Base-by-base conservation (phyloP, 2,797 vertebrate genomes). In the Pagetopsis macropterus region DNA sequence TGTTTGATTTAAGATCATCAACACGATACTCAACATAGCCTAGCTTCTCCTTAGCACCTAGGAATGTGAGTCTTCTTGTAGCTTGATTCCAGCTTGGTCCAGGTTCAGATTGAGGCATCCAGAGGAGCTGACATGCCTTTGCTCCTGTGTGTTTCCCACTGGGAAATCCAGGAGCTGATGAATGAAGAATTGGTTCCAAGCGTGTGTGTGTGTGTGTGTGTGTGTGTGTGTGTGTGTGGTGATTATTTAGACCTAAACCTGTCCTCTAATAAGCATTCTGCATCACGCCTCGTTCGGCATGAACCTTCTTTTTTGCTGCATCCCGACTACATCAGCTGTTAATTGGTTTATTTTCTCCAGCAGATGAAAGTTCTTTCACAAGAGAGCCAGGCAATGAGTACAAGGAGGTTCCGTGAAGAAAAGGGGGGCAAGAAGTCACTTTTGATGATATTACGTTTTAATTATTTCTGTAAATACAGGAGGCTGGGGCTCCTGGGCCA, bases 401-500 rank as follows among this genome's bases (percentile, higher is more conserved):
- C 60, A 67, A 63, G 50, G 40, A 59, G 62, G 57, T 43, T 23
- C 3, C 2, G 62, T 3, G 71, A 37, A 27, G 46, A 50, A 21
- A 27, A 27, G 27, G 40, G 58, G 15, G 31, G 31, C 1, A 49
- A 60, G 61, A 65, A 84, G 83, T 78, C 76, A 62, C 82, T 84
- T 79, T 44, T 76, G 78, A 84, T 79, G 70, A 84, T 76, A 76
- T 86, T 73, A 61, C 70, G 60, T 83, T 91, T 92, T 85, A 59
- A 73, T 89, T 89, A 88, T 85, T 91, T 91, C 80, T 94, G 83
- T 85, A 90, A 94, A 90, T 86, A 86, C 75, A 80, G 76, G 61
- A n/a, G 78, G 71, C 86, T 58, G 33, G 81, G 49, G 84, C 86
- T 85, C 79, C 76, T 64, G 80, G 63, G 84, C 45, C 48, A 61